A percentile compares a stretch with the other conserved stretches of the same genome.
phyloP scores from a whole-genome alignment of 2,113 vertebrate genomes.

The Xenopus borealis region DNA sequence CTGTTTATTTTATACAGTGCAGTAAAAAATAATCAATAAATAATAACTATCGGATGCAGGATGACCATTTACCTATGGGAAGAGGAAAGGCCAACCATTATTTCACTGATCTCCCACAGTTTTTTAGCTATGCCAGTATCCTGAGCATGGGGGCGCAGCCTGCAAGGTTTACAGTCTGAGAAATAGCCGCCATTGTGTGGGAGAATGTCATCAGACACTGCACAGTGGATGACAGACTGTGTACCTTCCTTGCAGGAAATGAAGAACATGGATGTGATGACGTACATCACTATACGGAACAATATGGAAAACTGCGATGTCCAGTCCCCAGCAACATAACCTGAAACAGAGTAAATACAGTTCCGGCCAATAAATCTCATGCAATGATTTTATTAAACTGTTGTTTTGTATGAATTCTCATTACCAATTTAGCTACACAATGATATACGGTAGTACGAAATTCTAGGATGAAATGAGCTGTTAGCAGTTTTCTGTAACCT shows the following conservation, averaged over 20 bases:
- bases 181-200: conserved; percentile 69
- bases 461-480: too few species aligned
- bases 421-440: too few species aligned
- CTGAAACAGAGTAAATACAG: conserved; percentile 49
- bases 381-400: too few species aligned
- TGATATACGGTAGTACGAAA: too few species aligned
- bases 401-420: too few species aligned
- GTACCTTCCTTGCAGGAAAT: conserved; percentile 66
- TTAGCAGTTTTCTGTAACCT: too few species aligned
- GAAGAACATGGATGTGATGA: conserved; percentile 73
- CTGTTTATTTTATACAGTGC: too few species aligned
- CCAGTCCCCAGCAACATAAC: conserved; percentile 70
- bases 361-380: background rate
- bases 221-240: conserved; percentile 71
- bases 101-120: conserved; percentile 75
- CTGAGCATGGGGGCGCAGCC: conserved; percentile 63
- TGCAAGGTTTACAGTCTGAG: conserved; percentile 59
- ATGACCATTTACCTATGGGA: background rate
- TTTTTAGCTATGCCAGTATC: conserved; percentile 71
- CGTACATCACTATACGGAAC: conserved; percentile 68
- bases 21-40: too few species aligned
- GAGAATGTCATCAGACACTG: conserved; percentile 64
- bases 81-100: conserved; percentile 65
- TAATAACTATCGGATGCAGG: too few species aligned
- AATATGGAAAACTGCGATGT: conserved; percentile 67